These are phyloP conservation scores for Ophiothrix spiculata DNA, from an alignment of 35 echinoderm and acorn worm genomes.

Conservation along the genomic window DNA sequence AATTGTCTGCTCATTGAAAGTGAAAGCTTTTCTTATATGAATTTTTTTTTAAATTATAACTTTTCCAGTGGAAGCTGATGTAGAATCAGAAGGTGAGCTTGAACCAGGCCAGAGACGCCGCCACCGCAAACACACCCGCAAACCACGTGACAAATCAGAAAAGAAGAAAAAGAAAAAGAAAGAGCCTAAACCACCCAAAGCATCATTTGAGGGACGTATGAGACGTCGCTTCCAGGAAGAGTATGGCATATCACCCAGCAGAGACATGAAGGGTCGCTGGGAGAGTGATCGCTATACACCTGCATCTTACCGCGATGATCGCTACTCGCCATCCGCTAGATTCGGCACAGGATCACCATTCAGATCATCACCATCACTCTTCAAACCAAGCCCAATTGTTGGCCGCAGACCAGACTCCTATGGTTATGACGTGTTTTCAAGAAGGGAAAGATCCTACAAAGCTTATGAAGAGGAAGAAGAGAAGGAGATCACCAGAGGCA, in stretches of 20 bases:
- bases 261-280: conserved; percentile 1
- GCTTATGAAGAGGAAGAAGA: background rate
- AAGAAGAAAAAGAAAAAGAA: conserved; percentile 23
- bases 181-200: background rate
- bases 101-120: conserved; percentile 40
- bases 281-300: background rate
- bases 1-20: no score
- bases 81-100: conserved; percentile 66
- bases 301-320: background rate
- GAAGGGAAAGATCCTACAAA: background rate
- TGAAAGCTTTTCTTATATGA: no score
- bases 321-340: background rate
- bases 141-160: conserved; percentile 19
- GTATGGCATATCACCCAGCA: background rate
- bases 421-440: background rate
- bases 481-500: background rate
- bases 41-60: background rate
- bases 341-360: background rate
- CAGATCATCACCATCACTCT: background rate
- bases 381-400: background rate
- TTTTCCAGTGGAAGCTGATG: conserved; percentile 74
- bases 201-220: background rate
- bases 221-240: background rate
- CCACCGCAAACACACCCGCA: conserved; percentile 9
- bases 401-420: background rate